phyloP scores from a whole-genome alignment of 2,797 vertebrate species.

The Sebastes baramenuke region DNA sequence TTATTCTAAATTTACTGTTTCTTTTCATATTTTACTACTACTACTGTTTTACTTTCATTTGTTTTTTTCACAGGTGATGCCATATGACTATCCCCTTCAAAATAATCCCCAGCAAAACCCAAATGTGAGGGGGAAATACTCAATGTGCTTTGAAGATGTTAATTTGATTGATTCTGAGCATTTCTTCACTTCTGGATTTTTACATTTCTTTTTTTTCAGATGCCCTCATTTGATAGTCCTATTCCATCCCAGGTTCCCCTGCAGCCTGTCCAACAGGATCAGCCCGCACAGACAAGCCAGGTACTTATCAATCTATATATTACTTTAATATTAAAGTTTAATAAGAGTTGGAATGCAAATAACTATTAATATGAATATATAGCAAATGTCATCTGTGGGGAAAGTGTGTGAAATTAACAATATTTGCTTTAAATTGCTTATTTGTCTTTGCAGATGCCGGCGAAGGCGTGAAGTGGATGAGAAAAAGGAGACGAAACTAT shows the following conservation, averaged over 20 bases:
- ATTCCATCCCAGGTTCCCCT: constrained; percentile 70
- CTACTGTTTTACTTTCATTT: not conserved
- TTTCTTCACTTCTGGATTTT: not conserved
- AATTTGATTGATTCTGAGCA: not conserved
- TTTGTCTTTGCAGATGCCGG: constrained; percentile 60
- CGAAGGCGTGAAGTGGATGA: constrained; percentile 39
- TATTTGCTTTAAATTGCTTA: not conserved
- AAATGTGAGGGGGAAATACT: constrained; percentile 64
- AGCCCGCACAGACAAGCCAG: constrained; percentile 69
- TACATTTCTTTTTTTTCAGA: constrained; percentile 35
- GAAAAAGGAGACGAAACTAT: not conserved
- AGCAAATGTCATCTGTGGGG: not conserved
- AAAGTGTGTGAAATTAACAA: not conserved
- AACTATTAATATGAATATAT: not conserved
- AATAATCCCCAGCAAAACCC: constrained; percentile 68
- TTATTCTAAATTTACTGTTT: not conserved
- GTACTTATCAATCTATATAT: constrained; percentile 24
- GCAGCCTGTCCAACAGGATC: constrained; percentile 59
- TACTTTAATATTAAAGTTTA: not conserved
- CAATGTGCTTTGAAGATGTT: not conserved
- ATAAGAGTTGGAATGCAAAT: not conserved
- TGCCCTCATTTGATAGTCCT: constrained; percentile 58
- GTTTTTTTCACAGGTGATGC: constrained; percentile 63
- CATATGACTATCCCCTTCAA: constrained; percentile 70
- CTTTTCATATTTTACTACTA: not conserved